Evolutionary conservation across 2,888 invertebrate genomes (phyloP), one percentile per base, ranked within the genome.

Genomic region (Torymus aiolomorphi): DNA sequence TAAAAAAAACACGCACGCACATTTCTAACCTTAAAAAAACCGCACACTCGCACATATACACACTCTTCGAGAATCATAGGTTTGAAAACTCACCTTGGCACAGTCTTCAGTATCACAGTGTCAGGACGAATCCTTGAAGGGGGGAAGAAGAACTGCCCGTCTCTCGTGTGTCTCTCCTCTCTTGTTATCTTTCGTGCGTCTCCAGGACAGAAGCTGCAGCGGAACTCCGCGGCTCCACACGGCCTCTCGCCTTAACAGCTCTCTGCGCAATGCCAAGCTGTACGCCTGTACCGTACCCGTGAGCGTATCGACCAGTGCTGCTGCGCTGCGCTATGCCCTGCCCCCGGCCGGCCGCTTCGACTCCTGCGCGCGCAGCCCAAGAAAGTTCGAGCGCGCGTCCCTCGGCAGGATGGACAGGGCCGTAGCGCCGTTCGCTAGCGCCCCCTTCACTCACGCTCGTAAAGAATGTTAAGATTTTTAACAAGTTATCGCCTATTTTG

Each of bases 101-200:
- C 90, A 89, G 87, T 88, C 88, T 89, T 84, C 88, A 88, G 87
- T 90, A 90, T 90, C 90, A 90, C 90, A 90, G 80, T 18, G 86
- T 76, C 86, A 88, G 88, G 88, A 88, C 86, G 87, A 88, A 86
- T 87, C 85, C 86, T 87, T 85, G 82, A 79, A 76, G 82, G 80
- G 82, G 85, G 82, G 81, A 81, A 85, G 86, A 88, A 88, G 88
- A 90, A 89, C 89, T 88, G 88, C 87, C 86, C 86, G 88, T 87
- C 86, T 86, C 86, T 86, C 85, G 86, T 42, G 0, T 42, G 8
- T 42, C 5, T 42, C 8, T 42, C 42, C 83, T 85, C 84, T 65
- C 24, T 59, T 24, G 70, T 31, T 16, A 42, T 49, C 52, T 49
- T 24, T 59, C 59, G 59, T 51, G 52, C 62, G 56, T 16, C 56